Conservation (phyloP, 2,113 vertebrate species). For the Lycocorax pyrrhopterus region DNA sequence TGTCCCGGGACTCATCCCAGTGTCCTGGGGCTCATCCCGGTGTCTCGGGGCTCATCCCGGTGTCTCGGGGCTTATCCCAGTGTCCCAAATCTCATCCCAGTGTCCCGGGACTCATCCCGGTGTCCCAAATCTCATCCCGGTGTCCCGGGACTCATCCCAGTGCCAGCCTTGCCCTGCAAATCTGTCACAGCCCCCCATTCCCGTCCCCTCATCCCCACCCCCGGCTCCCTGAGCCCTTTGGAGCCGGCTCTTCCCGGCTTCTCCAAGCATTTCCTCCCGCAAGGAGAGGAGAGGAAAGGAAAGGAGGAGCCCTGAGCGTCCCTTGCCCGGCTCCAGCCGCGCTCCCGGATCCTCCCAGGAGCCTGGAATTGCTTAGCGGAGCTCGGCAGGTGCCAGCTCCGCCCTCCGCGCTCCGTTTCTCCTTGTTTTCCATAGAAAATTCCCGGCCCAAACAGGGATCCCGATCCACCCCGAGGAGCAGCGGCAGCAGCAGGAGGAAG, state of each 20-base stretch:
- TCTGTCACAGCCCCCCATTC: neutral
- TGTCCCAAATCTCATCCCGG: no score
- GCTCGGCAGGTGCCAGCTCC: constrained; percentile 37
- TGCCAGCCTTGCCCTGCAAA: neutral
- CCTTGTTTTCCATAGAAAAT: neutral
- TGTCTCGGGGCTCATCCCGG: no score
- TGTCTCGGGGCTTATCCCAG: no score
- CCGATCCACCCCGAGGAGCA: neutral
- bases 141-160: neutral
- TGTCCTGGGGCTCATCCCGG: no score
- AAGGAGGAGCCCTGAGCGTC: neutral
- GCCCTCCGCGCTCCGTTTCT: neutral
- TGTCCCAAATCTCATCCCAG: neutral
- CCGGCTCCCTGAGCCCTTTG: neutral
- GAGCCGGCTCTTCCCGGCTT: neutral
- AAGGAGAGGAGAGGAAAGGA: neutral
- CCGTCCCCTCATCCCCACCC: neutral
- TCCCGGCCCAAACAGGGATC: constrained; percentile 4
- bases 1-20: no score
- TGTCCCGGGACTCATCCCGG: no score
- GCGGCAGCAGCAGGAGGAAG: neutral
- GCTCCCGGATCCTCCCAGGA: neutral
- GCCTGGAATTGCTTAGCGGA: neutral
- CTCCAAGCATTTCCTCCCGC: neutral
- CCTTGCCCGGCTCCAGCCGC: neutral